phyloP scores from a whole-genome alignment of 2,797 vertebrate genomes.

The Discoglossus pictus region DNA sequence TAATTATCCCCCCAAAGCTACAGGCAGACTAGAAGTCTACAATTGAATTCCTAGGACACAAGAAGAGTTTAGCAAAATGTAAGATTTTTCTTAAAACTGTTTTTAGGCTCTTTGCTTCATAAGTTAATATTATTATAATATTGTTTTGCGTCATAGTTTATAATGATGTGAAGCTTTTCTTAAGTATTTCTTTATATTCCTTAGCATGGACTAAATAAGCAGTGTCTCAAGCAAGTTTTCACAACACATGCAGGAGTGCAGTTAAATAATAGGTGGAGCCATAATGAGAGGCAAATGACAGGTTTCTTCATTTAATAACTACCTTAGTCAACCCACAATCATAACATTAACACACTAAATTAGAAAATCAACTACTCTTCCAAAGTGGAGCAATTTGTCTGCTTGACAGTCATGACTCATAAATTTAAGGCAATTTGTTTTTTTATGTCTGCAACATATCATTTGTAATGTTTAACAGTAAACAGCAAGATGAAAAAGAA shows the following conservation, averaged over 20 bases:
- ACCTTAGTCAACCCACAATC: constrained; percentile 44
- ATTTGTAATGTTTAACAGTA: no score
- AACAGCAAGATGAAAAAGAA: no score
- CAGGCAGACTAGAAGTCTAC: no score
- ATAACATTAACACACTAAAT: constrained; percentile 41
- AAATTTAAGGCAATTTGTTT: constrained; percentile 14
- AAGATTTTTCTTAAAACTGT: no score
- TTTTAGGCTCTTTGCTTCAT: no score
- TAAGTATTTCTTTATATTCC: no score
- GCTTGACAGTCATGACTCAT: constrained; percentile 42
- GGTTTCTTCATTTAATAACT: constrained; percentile 36
- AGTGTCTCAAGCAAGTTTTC: constrained; percentile 49
- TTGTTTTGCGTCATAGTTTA: no score
- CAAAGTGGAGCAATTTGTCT: constrained; percentile 47
- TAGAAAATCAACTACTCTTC: constrained; percentile 39
- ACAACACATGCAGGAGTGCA: constrained; percentile 43
- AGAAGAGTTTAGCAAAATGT: no score
- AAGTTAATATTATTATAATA: no score
- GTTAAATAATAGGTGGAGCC: constrained; percentile 40
- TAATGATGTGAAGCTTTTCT: no score
- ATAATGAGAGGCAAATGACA: constrained; percentile 44
- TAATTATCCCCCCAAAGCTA: no score
- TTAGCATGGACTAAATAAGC: constrained; percentile 12
- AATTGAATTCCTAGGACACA: no score
- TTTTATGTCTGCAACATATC: constrained; percentile 23